Conservation (phyloP, 2,797 vertebrate species). For the Tapera naevia region DNA sequence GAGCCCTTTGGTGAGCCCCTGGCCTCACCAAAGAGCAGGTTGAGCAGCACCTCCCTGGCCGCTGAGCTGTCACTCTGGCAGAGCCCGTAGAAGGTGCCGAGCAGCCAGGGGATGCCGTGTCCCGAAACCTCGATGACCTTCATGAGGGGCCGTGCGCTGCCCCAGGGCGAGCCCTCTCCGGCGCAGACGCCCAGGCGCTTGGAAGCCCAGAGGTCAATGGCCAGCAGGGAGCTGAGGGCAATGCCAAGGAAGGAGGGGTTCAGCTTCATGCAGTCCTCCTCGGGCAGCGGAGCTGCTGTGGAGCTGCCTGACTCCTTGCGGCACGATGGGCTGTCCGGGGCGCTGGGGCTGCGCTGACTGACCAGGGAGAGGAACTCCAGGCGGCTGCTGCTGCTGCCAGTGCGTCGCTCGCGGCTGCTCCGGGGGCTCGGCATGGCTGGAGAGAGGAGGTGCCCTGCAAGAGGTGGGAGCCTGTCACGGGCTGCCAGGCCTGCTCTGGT, state of each 20-base stretch:
- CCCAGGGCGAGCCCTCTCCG: slow-evolving; percentile 90
- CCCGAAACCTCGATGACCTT: slow-evolving; percentile 94
- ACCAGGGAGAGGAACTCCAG: slow-evolving; percentile 75
- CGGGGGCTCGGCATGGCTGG: slow-evolving; percentile 69
- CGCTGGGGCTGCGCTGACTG: slow-evolving; percentile 69
- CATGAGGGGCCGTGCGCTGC: slow-evolving; percentile 90
- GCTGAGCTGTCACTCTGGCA: slow-evolving; percentile 89
- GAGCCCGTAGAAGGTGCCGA: slow-evolving; percentile 86
- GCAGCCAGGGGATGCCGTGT: slow-evolving; percentile 94
- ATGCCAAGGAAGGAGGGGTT: slow-evolving; percentile 91
- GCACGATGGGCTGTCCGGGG: slow-evolving; percentile 72
- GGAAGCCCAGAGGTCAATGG: slow-evolving; percentile 94
- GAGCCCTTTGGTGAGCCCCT: background rate
- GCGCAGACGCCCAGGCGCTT: slow-evolving; percentile 94
- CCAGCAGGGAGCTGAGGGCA: slow-evolving; percentile 90
- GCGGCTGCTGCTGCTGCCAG: slow-evolving; percentile 32
- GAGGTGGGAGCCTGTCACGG: background rate
- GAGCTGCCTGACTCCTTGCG: slow-evolving; percentile 73
- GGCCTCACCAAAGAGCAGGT: slow-evolving; percentile 89
- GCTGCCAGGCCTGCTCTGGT: background rate
- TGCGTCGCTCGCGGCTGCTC: slow-evolving; percentile 60
- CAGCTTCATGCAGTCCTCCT: slow-evolving; percentile 90
- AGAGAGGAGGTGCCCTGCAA: background rate
- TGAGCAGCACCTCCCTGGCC: slow-evolving; percentile 92
- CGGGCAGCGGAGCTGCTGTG: slow-evolving; percentile 70